phyloP scores from a whole-genome alignment of 2,888 invertebrate species.

The Axea sp. region DNA sequence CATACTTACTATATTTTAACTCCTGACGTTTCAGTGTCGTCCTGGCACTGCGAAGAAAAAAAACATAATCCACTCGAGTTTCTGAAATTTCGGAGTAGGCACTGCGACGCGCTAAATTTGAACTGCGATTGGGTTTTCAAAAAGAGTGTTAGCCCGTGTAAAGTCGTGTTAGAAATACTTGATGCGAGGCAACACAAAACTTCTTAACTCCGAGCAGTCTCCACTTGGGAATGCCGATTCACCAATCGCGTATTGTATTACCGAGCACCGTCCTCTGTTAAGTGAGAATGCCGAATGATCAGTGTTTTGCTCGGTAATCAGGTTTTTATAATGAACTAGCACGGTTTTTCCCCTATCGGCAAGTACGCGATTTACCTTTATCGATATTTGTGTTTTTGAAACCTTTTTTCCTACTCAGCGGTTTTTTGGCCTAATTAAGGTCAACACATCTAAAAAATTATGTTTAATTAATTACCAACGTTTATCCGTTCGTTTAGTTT shows the following conservation, averaged over 20 bases:
- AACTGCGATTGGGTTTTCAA: background rate
- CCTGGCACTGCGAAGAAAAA: background rate
- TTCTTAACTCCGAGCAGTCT: conserved; percentile 5
- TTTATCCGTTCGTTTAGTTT: too few relatives aligned
- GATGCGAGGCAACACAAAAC: conserved; percentile 1
- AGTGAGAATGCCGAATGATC: conserved; percentile 47
- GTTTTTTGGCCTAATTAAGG: background rate
- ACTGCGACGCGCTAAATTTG: conserved; percentile 18
- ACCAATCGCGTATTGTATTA: conserved; percentile 37
- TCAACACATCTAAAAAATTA: too few relatives aligned
- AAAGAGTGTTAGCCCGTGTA: background rate
- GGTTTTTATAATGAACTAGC: conserved; percentile 45
- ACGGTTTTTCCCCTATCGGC: conserved; percentile 55
- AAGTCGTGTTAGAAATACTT: conserved; percentile 4
- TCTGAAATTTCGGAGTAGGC: background rate
- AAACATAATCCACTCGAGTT: too few relatives aligned
- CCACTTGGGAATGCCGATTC: conserved; percentile 14
- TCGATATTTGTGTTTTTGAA: conserved; percentile 38
- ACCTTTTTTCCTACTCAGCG: background rate
- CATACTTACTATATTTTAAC: too few relatives aligned
- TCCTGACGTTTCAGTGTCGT: background rate
- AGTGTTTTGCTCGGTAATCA: conserved; percentile 55
- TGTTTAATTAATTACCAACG: too few relatives aligned
- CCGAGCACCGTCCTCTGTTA: conserved; percentile 42
- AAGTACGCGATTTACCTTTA: conserved; percentile 49